Evolutionary conservation across 2,888 invertebrate species (phyloP).

Genomic region (Dryobota labecula): DNA sequence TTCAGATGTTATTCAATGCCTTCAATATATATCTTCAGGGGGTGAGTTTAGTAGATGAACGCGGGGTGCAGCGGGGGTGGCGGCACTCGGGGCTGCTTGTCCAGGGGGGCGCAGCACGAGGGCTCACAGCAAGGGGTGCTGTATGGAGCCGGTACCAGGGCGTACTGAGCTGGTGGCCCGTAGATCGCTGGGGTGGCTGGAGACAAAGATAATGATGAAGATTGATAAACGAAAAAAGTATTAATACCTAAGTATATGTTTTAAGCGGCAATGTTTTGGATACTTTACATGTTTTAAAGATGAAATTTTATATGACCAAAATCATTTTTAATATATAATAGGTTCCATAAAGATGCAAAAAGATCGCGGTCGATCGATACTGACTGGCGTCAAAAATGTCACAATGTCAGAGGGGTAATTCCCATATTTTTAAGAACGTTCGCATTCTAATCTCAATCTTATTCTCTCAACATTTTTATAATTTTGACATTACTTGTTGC

Average conservation of each 20-base stretch:
- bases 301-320: neutral
- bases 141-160: conserved; percentile 85
- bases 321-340: neutral
- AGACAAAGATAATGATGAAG: neutral
- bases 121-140: conserved; percentile 85
- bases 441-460: no score
- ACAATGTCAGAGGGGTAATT: neutral
- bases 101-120: conserved; percentile 84
- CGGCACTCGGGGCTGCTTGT: conserved; percentile 84
- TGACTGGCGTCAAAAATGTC: neutral
- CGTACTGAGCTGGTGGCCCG: conserved; percentile 84
- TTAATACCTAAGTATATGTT: no score
- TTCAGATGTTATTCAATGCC: conserved; percentile 51
- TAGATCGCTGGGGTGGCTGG: conserved; percentile 85
- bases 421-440: no score
- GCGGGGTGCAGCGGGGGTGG: conserved; percentile 86
- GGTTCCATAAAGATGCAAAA: neutral
- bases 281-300: neutral
- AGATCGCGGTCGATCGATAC: no score
- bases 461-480: no score
- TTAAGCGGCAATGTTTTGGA: neutral
- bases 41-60: conserved; percentile 82
- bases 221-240: neutral
- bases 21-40: conserved; percentile 55
- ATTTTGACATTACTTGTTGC: no score